A percentile compares a stretch with the other conserved stretches of the same genome.
These are phyloP conservation scores for Chrysomallon squamiferum DNA, from an alignment of 1,140 invertebrate genomes.

Conservation along the genomic window DNA sequence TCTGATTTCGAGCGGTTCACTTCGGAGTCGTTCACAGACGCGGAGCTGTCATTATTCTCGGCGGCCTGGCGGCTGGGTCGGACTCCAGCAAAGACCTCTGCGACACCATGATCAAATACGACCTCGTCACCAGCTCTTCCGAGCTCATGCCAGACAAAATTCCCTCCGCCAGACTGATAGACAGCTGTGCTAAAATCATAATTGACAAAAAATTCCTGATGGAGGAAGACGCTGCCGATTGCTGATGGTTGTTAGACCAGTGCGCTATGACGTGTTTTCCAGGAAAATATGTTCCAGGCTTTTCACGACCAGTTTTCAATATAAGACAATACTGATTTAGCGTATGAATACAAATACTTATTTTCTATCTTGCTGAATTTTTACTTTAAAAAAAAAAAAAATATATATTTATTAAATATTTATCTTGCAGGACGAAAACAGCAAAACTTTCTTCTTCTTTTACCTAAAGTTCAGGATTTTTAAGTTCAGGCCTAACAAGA, in stretches of 20 bases:
- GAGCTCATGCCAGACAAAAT: conserved; percentile 40
- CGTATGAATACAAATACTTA: not conserved
- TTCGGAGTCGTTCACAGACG: conserved; percentile 50
- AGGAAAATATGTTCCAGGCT: not conserved
- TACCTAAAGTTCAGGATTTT: too few species aligned
- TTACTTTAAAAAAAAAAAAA: not conserved
- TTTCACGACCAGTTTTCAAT: not conserved
- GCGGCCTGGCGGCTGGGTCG: conserved; percentile 40
- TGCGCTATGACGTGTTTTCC: not conserved
- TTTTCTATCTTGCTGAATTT: not conserved
- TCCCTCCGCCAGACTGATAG: conserved; percentile 47
- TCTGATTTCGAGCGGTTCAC: conserved; percentile 50
- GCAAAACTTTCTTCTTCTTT: too few species aligned
- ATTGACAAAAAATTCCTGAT: conserved; percentile 46
- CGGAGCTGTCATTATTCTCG: conserved; percentile 43
- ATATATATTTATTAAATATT: not conserved
- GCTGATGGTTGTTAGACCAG: not conserved
- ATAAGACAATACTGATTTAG: not conserved
- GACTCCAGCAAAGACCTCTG: conserved; percentile 33
- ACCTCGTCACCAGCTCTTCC: conserved; percentile 37
- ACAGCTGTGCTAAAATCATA: conserved; percentile 51
- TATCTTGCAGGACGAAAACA: too few species aligned
- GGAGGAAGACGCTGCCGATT: not conserved
- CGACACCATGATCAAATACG: conserved; percentile 45
- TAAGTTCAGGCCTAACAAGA: too few species aligned